Evolutionary conservation across 2,888 invertebrate species (phyloP).

Genomic region (Pemphredon lugubris): DNA sequence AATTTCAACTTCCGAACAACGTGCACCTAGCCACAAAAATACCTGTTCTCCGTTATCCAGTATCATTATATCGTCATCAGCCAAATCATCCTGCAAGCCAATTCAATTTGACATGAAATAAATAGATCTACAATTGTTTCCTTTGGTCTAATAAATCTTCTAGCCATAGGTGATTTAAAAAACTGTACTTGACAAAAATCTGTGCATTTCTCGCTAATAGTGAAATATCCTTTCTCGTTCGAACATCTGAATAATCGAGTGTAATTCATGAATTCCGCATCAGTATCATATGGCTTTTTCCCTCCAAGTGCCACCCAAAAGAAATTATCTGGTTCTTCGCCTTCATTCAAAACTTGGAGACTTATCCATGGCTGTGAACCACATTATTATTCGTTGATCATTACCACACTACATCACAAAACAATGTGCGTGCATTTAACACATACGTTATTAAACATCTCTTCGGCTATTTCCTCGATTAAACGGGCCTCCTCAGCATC

Average conservation of each 20-base stretch:
- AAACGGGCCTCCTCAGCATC: conserved; percentile 93
- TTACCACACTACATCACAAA: not conserved
- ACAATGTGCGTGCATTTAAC: too few species aligned
- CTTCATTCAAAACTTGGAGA: conserved; percentile 92
- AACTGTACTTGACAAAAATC: conserved; percentile 93
- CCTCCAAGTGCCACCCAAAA: conserved; percentile 99
- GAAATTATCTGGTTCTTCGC: conserved; percentile 98
- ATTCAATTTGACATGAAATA: not conserved
- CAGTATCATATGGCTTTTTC: conserved; percentile 92
- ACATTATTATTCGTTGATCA: too few species aligned
- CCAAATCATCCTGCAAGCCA: conserved; percentile 95
- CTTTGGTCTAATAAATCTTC: not conserved
- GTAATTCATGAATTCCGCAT: conserved; percentile 95
- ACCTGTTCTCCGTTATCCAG: conserved; percentile 99
- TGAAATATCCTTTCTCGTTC: conserved; percentile 99
- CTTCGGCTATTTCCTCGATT: conserved; percentile 95
- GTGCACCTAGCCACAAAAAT: conserved; percentile 98
- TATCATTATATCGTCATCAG: conserved; percentile 99
- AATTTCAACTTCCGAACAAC: conserved; percentile 99
- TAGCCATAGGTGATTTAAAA: not conserved
- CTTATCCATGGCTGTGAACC: conserved; percentile 83
- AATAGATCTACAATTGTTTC: not conserved
- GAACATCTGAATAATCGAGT: conserved; percentile 98
- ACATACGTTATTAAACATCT: conserved; percentile 93
- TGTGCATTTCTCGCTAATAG: conserved; percentile 99